Conservation (phyloP, 92 coral and sea anemone genomes). For the Phenganax subtilis region DNA sequence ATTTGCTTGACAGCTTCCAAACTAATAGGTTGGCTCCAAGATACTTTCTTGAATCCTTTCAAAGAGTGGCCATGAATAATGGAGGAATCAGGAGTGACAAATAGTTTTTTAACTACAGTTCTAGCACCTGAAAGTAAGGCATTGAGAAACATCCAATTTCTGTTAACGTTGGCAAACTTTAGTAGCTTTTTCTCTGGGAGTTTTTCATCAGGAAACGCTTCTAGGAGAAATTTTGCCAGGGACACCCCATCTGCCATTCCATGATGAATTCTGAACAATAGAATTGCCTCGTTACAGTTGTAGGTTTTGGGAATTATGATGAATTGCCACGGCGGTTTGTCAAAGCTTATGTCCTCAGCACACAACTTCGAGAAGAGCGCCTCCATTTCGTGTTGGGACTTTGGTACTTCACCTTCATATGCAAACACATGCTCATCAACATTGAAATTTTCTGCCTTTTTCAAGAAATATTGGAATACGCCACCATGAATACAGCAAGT, state of each 20-base stretch:
- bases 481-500: conserved; percentile 62
- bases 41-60: conserved; percentile 69
- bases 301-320: conserved; percentile 61
- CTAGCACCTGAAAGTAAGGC: conserved; percentile 54
- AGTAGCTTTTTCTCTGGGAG: conserved; percentile 47
- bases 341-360: conserved; percentile 52
- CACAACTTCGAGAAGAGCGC: conserved; percentile 59
- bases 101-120: conserved; percentile 32
- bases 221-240: conserved; percentile 54
- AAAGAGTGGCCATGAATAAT: conserved; percentile 69
- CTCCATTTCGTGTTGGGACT: conserved; percentile 68
- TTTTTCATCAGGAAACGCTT: conserved; percentile 57
- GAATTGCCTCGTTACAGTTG: conserved; percentile 49
- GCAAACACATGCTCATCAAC: conserved; percentile 69
- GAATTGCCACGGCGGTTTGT: conserved; percentile 68
- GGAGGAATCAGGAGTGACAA: conserved; percentile 55
- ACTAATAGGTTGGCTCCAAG: conserved; percentile 67
- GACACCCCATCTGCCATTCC: conserved; percentile 82
- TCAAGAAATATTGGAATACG: conserved; percentile 75
- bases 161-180: conserved; percentile 53
- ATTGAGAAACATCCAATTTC: conserved; percentile 51
- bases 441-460: conserved; percentile 60
- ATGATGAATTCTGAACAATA: conserved; percentile 64
- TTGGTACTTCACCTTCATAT: conserved; percentile 63
- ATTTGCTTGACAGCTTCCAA: conserved; percentile 62